Conservation (phyloP, 2,113 vertebrate genomes). For the Lanius collurio region DNA sequence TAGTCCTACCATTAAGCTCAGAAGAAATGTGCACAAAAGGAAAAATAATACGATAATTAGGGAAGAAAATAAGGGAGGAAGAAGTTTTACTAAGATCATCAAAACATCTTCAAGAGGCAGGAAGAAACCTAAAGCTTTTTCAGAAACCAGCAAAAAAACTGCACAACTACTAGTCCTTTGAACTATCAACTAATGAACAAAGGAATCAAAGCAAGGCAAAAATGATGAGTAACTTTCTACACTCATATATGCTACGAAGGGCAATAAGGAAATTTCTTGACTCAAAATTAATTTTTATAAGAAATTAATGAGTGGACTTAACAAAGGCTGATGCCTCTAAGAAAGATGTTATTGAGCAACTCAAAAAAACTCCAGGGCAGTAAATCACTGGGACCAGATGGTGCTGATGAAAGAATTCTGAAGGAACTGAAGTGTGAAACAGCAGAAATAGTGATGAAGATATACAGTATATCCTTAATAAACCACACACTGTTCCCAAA, state of each 20-base stretch:
- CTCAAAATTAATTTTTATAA: slow-evolving; percentile 36
- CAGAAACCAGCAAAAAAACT: background rate
- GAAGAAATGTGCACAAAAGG: background rate
- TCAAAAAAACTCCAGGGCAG: slow-evolving; percentile 25
- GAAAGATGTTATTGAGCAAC: slow-evolving; percentile 39
- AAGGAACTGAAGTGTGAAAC: slow-evolving; percentile 65
- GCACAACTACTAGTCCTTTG: background rate
- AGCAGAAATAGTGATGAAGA: slow-evolving; percentile 37
- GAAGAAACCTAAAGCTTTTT: background rate
- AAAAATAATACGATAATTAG: background rate
- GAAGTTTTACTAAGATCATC: background rate
- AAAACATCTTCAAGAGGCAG: background rate
- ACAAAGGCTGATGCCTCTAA: slow-evolving; percentile 46
- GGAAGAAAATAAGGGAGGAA: background rate
- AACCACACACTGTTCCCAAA: slow-evolving; percentile 45
- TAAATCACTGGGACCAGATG: slow-evolving; percentile 73
- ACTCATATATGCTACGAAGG: background rate
- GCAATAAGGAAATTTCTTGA: slow-evolving; percentile 11
- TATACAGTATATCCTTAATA: slow-evolving; percentile 50
- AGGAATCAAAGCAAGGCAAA: background rate
- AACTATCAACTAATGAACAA: background rate
- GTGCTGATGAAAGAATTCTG: slow-evolving; percentile 64
- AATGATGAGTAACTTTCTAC: background rate
- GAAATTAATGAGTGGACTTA: slow-evolving; percentile 36
- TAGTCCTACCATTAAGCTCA: background rate